These are phyloP conservation scores for Hirtodrosophila confusa DNA, from an alignment of 2,888 invertebrate genomes.

Conservation along the genomic window DNA sequence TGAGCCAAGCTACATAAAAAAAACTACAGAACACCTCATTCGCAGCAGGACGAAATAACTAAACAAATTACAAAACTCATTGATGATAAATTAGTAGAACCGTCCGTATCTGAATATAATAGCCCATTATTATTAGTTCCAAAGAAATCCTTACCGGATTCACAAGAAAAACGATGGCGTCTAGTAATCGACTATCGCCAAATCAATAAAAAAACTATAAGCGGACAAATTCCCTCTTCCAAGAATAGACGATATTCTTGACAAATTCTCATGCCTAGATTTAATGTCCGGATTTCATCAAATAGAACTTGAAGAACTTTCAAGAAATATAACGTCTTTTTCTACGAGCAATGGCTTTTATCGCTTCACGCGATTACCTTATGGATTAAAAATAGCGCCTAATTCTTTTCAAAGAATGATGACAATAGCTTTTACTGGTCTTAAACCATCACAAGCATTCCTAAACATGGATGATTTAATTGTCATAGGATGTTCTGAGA, in stretches of 20 bases:
- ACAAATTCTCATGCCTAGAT: neutral
- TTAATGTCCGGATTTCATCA: no score
- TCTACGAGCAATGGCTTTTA: no score
- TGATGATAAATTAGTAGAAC: neutral
- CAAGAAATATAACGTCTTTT: no score
- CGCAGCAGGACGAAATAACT: neutral
- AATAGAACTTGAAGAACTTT: no score
- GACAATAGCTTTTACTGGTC: neutral
- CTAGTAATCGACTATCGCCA: conserved; percentile 1
- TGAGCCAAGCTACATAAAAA: no score
- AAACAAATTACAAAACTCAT: neutral
- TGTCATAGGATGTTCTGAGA: neutral
- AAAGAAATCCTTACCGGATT: neutral
- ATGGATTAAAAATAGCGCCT: no score
- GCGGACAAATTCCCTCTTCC: neutral
- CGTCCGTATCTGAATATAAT: no score
- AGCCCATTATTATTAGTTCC: neutral
- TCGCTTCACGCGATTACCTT: no score
- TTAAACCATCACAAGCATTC: neutral
- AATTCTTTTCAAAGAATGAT: no score
- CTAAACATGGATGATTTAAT: neutral
- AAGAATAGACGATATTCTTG: neutral
- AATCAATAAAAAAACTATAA: neutral
- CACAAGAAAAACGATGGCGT: neutral
- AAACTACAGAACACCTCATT: neutral